Percentiles rank a stretch among this genome's conserved stretches.
These are phyloP conservation scores for Helicoverpa zea DNA, from an alignment of 1,140 invertebrate genomes.

Conservation along the genomic window DNA sequence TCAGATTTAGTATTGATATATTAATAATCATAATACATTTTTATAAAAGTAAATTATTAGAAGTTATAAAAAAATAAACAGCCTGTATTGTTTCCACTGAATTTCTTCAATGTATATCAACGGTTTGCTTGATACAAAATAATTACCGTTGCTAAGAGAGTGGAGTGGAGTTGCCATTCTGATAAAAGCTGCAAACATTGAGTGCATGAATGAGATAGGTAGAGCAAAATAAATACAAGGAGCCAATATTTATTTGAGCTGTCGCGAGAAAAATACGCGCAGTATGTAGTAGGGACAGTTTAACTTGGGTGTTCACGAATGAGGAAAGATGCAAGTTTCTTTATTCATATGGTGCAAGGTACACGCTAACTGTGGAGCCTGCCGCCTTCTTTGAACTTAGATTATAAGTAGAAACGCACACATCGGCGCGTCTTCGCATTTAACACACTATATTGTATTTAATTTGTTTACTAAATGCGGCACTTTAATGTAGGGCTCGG, in stretches of 20 bases:
- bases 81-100: conserved; percentile 17
- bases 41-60: no score
- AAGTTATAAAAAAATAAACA: conserved; percentile 9
- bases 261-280: not conserved
- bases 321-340: not conserved
- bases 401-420: conserved; percentile 72
- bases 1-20: not conserved
- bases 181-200: conserved; percentile 24
- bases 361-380: not conserved
- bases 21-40: no score
- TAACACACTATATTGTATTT: conserved; percentile 77
- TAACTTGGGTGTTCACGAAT: not conserved
- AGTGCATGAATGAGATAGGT: conserved; percentile 42
- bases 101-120: conserved; percentile 24
- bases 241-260: conserved; percentile 20
- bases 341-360: not conserved
- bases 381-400: conserved; percentile 24
- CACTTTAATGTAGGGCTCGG: conserved; percentile 80
- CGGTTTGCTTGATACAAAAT: conserved; percentile 4
- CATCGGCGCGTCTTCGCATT: conserved; percentile 73
- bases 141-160: conserved; percentile 4
- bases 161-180: conserved; percentile 19
- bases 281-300: not conserved
- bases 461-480: conserved; percentile 77
- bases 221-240: conserved; percentile 28